phyloP scores from a whole-genome alignment of 2,113 vertebrate species.

The Cariama cristata region DNA sequence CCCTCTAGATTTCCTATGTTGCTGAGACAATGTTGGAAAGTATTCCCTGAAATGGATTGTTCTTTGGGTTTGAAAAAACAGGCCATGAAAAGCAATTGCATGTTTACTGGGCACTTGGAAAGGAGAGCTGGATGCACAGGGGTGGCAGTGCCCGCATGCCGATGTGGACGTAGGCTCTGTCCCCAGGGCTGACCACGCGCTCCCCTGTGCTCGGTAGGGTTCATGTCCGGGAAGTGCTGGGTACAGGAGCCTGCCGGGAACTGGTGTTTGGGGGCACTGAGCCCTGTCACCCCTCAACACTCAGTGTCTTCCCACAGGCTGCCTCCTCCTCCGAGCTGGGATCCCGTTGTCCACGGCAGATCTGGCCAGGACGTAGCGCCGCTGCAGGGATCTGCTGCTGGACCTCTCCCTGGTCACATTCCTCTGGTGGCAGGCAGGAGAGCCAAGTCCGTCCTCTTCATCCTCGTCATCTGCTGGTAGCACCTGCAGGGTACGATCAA shows the following conservation, averaged over 20 bases:
- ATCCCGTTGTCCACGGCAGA: accelerated
- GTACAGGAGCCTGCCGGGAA: not conserved
- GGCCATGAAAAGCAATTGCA: accelerated
- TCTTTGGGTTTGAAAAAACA: not conserved
- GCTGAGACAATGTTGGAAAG: not conserved
- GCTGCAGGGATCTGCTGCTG: not conserved
- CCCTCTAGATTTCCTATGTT: not conserved
- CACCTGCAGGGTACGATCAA: accelerated
- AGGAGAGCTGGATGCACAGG: not conserved
- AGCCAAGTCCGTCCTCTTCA: not conserved
- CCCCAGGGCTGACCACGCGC: accelerated
- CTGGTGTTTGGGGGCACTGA: not conserved
- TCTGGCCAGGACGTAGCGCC: not conserved
- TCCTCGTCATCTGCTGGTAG: not conserved
- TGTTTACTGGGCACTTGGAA: not conserved
- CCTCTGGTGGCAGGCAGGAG: not conserved
- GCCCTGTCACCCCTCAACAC: accelerated
- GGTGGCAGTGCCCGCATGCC: accelerated
- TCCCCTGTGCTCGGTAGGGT: accelerated
- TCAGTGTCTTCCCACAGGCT: accelerated
- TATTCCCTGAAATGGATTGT: not conserved
- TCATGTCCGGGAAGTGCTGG: accelerated
- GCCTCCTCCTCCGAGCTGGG: not conserved
- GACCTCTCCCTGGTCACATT: not conserved
- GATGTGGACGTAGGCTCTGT: accelerated